phyloP scores from a whole-genome alignment of 1,140 invertebrate genomes.

The Brachionus calyciflorus region DNA sequence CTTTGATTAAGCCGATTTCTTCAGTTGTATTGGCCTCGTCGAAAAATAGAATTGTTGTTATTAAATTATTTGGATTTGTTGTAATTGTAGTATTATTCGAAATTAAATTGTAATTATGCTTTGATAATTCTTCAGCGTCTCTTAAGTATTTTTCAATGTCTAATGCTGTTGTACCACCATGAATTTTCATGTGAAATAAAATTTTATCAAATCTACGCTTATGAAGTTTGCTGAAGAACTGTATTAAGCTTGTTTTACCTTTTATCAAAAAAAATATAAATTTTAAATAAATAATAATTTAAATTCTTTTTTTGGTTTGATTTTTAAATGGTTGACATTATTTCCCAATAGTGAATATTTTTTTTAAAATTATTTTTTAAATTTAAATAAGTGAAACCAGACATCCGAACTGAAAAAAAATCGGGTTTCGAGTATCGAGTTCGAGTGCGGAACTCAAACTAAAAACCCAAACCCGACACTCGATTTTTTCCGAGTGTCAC shows the following conservation, averaged over 20 bases:
- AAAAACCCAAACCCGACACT: too few species aligned
- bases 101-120: slow-evolving; percentile 48
- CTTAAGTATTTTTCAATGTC: slow-evolving; percentile 53
- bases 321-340: too few species aligned
- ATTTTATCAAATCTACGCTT: neutral
- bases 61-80: neutral
- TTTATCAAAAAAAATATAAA: neutral
- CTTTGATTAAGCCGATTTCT: slow-evolving; percentile 56
- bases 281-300: too few species aligned
- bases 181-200: slow-evolving; percentile 51
- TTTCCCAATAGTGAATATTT: too few species aligned
- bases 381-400: neutral
- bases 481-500: too few species aligned
- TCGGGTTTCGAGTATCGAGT: too few species aligned
- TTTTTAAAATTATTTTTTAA: too few species aligned
- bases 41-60: slow-evolving; percentile 57
- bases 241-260: slow-evolving; percentile 33
- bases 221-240: slow-evolving; percentile 19
- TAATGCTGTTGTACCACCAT: slow-evolving; percentile 53
- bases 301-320: too few species aligned
- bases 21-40: slow-evolving; percentile 59
- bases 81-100: slow-evolving; percentile 18
- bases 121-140: slow-evolving; percentile 51
- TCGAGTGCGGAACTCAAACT: too few species aligned
- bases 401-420: neutral